These are phyloP conservation scores for Argya squamiceps DNA, from an alignment of 2,797 vertebrate genomes.

Conservation along the genomic window DNA sequence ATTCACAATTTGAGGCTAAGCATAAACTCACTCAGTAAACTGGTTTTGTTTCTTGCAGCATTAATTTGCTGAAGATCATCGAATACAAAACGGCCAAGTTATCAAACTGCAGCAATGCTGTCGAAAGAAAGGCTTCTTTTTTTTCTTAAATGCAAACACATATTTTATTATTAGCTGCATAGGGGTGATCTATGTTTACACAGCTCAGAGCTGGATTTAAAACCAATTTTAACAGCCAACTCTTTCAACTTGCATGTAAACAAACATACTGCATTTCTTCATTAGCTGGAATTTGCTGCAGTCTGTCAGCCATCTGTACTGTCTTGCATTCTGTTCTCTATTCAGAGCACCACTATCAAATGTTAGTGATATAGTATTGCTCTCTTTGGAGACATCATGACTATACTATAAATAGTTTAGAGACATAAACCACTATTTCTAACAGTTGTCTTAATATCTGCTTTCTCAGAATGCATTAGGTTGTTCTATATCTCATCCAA, in stretches of 20 bases:
- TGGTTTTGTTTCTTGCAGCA: slow-evolving; percentile 63
- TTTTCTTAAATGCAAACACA: slow-evolving; percentile 10
- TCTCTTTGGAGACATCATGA: slow-evolving; percentile 65
- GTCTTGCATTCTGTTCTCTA: slow-evolving; percentile 60
- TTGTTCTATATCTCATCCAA: not conserved
- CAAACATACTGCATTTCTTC: slow-evolving; percentile 69
- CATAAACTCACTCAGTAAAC: slow-evolving; percentile 45
- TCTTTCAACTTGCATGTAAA: slow-evolving; percentile 56
- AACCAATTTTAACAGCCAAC: slow-evolving; percentile 54
- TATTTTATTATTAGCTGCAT: slow-evolving; percentile 54
- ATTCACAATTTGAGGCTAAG: not conserved
- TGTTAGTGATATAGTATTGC: slow-evolving; percentile 56
- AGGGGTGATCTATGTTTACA: slow-evolving; percentile 64
- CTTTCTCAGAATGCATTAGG: slow-evolving; percentile 37
- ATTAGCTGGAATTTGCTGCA: slow-evolving; percentile 71
- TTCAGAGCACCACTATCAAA: slow-evolving; percentile 56
- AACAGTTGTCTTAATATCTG: slow-evolving; percentile 54
- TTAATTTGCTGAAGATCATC: slow-evolving; percentile 34
- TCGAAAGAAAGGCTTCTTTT: not conserved
- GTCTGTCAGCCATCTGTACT: slow-evolving; percentile 70
- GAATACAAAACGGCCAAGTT: slow-evolving; percentile 38
- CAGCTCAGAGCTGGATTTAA: slow-evolving; percentile 60
- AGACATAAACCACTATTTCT: slow-evolving; percentile 39
- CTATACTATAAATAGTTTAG: slow-evolving; percentile 59
- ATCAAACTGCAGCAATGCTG: slow-evolving; percentile 53